Evolutionary conservation across 2,113 vertebrate genomes (phyloP), one percentile per base, ranked within the genome.

Genomic region (Leucosticte australis): DNA sequence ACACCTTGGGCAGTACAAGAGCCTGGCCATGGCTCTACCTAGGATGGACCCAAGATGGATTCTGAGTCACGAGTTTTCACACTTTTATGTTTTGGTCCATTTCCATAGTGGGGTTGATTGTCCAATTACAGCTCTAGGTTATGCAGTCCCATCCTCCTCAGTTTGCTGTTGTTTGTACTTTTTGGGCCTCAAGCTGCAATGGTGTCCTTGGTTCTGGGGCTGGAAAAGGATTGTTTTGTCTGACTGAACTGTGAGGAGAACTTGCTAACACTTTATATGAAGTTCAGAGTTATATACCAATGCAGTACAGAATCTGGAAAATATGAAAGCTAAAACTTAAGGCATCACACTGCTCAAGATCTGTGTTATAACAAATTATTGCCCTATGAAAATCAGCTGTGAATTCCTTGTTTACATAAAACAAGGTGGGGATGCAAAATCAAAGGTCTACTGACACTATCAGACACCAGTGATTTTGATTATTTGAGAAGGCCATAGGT

Each of bases 101-200:
- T 39, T 39, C 6, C 11, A 62, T 28, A 39, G 28, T 39, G 16
- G 59, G 59, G 4, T 39, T 62, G 3, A 39, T 62, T 62, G 26
- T 39, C 26, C 59, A 62, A 19, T 62, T 39, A 5, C 26, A 39
- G 17, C 26, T 62, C 2, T 17, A 62, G 59, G 59, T 62, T 19
- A 9, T 28, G 59, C 5, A 62, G 35, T 62, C 59, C 11, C 35
- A 39, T 19, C 59, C 26, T 62, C 35, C 35, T 62, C 35, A 19
- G 5, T 39, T 62, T 3, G 1, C 59, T 18, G 4, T 9, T 39
- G 24, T 39, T 39, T 19, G 0, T 1, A 62, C 7, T 39, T 39
- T 62, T 28, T 28, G 26, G 26, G 26, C 16, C 57, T 18, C 16
- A 27, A 60, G 35, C 35, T 60, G 35, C 16, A 60, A 2, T 1